phyloP scores from a whole-genome alignment of 2,888 invertebrate species.

The Eristalis intricaria region DNA sequence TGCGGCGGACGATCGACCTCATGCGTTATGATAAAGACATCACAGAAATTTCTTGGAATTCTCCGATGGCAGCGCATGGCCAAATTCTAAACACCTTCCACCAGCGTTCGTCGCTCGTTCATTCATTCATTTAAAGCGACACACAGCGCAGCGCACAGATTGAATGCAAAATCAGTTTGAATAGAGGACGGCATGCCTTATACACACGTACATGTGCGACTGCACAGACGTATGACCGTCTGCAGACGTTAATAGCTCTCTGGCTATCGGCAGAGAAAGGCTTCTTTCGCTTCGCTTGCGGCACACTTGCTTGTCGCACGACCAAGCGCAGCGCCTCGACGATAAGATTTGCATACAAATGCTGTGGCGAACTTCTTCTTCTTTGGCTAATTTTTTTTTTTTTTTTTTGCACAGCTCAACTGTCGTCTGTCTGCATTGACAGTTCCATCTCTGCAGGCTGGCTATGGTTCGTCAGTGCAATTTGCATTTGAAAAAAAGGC shows the following conservation, averaged over 20 bases:
- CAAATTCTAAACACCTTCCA: conserved; percentile 70
- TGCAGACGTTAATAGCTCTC: conserved; percentile 59
- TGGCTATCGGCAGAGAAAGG: conserved; percentile 32
- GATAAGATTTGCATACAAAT: conserved; percentile 63
- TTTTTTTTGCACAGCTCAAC: conserved; percentile 20
- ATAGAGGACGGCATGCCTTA: conserved; percentile 40
- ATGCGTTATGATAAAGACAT: conserved; percentile 70
- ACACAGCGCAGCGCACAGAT: conserved; percentile 42
- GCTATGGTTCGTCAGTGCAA: conserved; percentile 48
- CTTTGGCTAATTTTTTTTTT: background rate
- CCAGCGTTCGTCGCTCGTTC: conserved; percentile 35
- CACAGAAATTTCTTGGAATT: conserved; percentile 68
- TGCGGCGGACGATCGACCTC: conserved; percentile 52
- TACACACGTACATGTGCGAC: background rate
- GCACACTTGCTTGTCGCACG: conserved; percentile 70
- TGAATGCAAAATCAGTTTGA: conserved; percentile 69
- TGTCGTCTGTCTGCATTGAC: conserved; percentile 57
- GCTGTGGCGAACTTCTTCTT: conserved; percentile 5
- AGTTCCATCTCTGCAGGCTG: conserved; percentile 49
- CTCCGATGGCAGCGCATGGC: conserved; percentile 62
- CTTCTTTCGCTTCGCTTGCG: conserved; percentile 38
- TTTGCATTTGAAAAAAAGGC: conserved; percentile 62
- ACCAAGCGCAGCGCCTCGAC: conserved; percentile 65
- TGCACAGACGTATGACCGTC: conserved; percentile 20
- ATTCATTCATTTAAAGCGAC: conserved; percentile 66